Evolutionary conservation across 1,140 invertebrate species (phyloP), one percentile per base, ranked within the genome.

Genomic region (Ceratoteleas bidentatus): DNA sequence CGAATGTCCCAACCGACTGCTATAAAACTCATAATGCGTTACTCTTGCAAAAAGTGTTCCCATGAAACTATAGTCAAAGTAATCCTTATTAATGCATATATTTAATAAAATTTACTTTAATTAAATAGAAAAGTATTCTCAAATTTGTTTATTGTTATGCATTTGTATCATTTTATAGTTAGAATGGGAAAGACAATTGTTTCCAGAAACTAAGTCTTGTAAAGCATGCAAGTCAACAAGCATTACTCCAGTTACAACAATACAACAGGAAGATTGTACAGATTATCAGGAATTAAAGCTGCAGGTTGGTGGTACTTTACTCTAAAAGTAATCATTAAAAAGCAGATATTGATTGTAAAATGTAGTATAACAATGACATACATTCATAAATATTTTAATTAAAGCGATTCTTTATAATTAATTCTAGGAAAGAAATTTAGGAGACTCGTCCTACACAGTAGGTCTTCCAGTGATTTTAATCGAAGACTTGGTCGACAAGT

Each of bases 261-360:
- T 94, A 45, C 92, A 94, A 54, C 92, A 94, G 81, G 91, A 93
- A 62, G 93, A 95, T 86, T 97, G 94, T 87, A 94, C 94, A 81
- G 97, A 98, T 92, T 98, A 96, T 91, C 97, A 98, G 91, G 97
- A 98, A 93, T 94, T 98, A 14, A 97, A 97, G 92, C 93, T 96
- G 85, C 95, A 96, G 91, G 95, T 94, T 91, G 66, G 78, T 76
- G 52, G 33, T 34, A 56, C 50, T 43, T 62, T 43, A 68, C 69
- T 24, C 24, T 24, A 4, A 24, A 24, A 24, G 4, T 24, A 24
- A 24, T 24, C 24, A 24, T 24, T 24, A 4, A 2, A n/a, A n/a
- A n/a, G n/a, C 24, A 24, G 24, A 24, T 24, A 24, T 24, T 24
- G 4, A 24, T 2, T 24, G 24, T 24, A 1, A 24, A 24, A 24